A percentile compares a stretch with the other conserved stretches of the same genome.
Conservation (phyloP, 2,888 invertebrate genomes). For the Notocelia uddmanniana region DNA sequence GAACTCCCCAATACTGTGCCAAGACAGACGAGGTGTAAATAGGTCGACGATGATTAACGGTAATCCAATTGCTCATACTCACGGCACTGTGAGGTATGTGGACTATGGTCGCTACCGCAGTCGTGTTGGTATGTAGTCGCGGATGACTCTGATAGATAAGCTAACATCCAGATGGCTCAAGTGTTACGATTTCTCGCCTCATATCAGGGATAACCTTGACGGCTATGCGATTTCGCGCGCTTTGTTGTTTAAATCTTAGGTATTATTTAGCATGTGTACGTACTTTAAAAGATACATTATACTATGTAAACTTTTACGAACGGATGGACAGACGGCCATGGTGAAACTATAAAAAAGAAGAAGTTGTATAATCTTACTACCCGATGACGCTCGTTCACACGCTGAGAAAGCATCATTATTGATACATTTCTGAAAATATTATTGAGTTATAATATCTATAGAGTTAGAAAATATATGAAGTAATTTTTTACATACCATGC, state of each 20-base stretch:
- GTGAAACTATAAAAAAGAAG: no score
- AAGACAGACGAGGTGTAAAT: not conserved
- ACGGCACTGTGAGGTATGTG: constrained; percentile 9
- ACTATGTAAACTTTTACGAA: no score
- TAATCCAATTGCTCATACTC: not conserved
- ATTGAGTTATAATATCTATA: no score
- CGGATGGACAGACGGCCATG: no score
- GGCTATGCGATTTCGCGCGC: not conserved
- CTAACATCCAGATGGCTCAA: constrained; percentile 28
- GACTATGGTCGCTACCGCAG: constrained; percentile 26
- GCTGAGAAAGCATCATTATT: no score
- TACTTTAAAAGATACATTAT: no score
- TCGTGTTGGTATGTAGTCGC: constrained; percentile 69
- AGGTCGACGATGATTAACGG: not conserved
- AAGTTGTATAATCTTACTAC: no score
- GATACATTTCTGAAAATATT: no score
- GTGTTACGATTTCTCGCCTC: constrained; percentile 56
- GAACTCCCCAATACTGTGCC: no score
- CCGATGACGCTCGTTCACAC: no score
- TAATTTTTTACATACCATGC: no score
- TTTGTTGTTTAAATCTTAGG: constrained; percentile 1
- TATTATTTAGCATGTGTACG: not conserved
- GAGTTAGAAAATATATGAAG: no score
- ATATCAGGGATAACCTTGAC: constrained; percentile 55
- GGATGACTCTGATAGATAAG: constrained; percentile 77